Percentiles rank a stretch among this genome's conserved stretches.
These are phyloP conservation scores for Shinisaurus crocodilurus DNA, from an alignment of 2,113 vertebrate genomes.

Conservation along the genomic window DNA sequence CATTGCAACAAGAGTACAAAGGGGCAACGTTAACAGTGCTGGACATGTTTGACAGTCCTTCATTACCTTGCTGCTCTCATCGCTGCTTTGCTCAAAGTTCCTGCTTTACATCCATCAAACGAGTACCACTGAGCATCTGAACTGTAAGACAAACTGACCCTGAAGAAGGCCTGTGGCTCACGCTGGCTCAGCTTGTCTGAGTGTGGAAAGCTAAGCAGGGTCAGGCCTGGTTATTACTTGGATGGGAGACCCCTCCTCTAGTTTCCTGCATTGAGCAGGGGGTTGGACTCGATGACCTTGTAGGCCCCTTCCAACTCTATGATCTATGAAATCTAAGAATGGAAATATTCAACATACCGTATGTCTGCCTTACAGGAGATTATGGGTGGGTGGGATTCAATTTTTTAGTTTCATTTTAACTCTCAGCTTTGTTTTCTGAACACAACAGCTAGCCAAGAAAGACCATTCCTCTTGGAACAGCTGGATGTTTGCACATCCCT, in stretches of 20 bases:
- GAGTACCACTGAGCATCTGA: not conserved
- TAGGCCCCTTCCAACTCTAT: too few relatives aligned
- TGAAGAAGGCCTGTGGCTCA: too few relatives aligned
- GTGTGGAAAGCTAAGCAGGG: too few relatives aligned
- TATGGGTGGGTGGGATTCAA: not conserved
- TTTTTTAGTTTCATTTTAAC: not conserved
- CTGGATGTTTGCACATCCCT: not conserved
- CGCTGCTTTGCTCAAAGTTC: not conserved
- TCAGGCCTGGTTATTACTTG: too few relatives aligned
- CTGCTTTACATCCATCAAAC: not conserved
- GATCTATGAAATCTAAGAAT: too few relatives aligned
- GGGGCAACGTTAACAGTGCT: slow-evolving; percentile 29
- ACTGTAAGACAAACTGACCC: not conserved
- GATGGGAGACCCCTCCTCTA: too few relatives aligned
- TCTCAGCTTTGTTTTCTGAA: not conserved
- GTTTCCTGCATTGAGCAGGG: too few relatives aligned
- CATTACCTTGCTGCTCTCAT: slow-evolving; percentile 39
- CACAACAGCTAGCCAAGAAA: not conserved
- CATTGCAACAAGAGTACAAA: slow-evolving; percentile 18
- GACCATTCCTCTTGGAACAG: not conserved
- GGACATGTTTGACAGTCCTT: slow-evolving; percentile 34
- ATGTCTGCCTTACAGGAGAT: too few relatives aligned
- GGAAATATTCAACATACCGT: not conserved
- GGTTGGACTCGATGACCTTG: too few relatives aligned
- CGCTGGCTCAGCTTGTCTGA: too few relatives aligned